Evolutionary conservation across 1,140 invertebrate species (phyloP).

Genomic region (Hyles vespertilio): DNA sequence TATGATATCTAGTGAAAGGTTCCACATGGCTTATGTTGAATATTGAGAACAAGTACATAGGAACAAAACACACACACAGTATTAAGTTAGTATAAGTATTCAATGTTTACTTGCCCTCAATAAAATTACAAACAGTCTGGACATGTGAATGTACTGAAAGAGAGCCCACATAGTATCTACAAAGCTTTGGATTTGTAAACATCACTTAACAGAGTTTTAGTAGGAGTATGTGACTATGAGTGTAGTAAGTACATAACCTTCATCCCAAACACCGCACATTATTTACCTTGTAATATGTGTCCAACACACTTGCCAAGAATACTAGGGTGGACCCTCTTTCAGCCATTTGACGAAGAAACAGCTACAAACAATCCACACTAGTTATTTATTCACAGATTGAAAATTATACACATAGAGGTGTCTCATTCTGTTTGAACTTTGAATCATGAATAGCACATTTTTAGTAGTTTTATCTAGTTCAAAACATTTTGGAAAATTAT

Average conservation of each 20-base stretch:
- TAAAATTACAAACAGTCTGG: no score
- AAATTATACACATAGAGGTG: background rate
- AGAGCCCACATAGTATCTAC: slow-evolving; percentile 45
- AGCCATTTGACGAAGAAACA: slow-evolving; percentile 64
- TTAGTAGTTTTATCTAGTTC: no score
- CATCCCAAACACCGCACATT: background rate
- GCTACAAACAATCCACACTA: slow-evolving; percentile 48
- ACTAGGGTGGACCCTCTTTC: slow-evolving; percentile 68
- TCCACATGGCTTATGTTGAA: no score
- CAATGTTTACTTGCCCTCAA: no score
- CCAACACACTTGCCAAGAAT: slow-evolving; percentile 58
- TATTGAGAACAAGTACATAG: no score
- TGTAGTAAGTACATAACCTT: slow-evolving; percentile 11
- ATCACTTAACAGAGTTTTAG: slow-evolving; percentile 21
- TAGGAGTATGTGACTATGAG: slow-evolving; percentile 24
- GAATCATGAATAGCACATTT: no score
- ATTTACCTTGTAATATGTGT: slow-evolving; percentile 52
- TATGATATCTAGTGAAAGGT: no score
- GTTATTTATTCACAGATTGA: slow-evolving; percentile 12
- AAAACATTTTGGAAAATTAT: no score
- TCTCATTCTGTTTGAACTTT: background rate
- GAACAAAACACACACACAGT: no score
- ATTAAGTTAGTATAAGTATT: no score
- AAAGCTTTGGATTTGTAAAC: slow-evolving; percentile 23
- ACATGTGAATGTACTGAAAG: slow-evolving; percentile 31